These are phyloP conservation scores for Sander vitreus DNA, from an alignment of 2,113 vertebrate genomes.

Conservation along the genomic window DNA sequence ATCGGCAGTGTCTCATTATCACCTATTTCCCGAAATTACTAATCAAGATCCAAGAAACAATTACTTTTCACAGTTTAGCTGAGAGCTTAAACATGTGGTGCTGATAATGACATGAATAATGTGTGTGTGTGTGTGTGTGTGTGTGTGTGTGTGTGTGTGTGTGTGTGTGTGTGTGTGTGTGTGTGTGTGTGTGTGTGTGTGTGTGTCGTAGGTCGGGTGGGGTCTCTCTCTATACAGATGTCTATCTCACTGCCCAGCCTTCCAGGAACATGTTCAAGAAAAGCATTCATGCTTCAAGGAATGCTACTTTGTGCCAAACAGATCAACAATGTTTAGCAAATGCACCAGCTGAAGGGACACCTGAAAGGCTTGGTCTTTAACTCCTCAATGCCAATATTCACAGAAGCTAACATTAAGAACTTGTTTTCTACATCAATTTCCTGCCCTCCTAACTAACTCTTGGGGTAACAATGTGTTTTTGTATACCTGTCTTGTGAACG, in stretches of 20 bases:
- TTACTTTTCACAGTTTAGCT: slow-evolving; percentile 61
- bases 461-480: slow-evolving; percentile 55
- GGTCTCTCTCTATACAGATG: slow-evolving; percentile 41
- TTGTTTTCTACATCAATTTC: slow-evolving; percentile 60
- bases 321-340: slow-evolving; percentile 49
- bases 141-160: slow-evolving; percentile 28
- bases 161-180: slow-evolving; percentile 21
- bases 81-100: slow-evolving; percentile 41
- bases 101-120: slow-evolving; percentile 13
- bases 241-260: slow-evolving; percentile 46
- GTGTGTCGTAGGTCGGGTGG: slow-evolving; percentile 27
- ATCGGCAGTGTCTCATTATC: slow-evolving; percentile 79
- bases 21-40: slow-evolving; percentile 74
- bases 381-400: slow-evolving; percentile 66
- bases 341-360: slow-evolving; percentile 37
- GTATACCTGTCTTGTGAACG: slow-evolving; percentile 37
- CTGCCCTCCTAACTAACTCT: slow-evolving; percentile 36
- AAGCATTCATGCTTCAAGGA: slow-evolving; percentile 58
- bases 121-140: slow-evolving; percentile 28
- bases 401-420: slow-evolving; percentile 36
- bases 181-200: slow-evolving; percentile 32
- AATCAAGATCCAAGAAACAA: slow-evolving; percentile 79
- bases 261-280: slow-evolving; percentile 60
- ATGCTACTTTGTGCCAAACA: slow-evolving; percentile 44
- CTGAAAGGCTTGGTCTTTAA: slow-evolving; percentile 43